Evolutionary conservation across 2,888 invertebrate genomes (phyloP), one percentile per base, ranked within the genome.

Genomic region (Adela reaumurella): DNA sequence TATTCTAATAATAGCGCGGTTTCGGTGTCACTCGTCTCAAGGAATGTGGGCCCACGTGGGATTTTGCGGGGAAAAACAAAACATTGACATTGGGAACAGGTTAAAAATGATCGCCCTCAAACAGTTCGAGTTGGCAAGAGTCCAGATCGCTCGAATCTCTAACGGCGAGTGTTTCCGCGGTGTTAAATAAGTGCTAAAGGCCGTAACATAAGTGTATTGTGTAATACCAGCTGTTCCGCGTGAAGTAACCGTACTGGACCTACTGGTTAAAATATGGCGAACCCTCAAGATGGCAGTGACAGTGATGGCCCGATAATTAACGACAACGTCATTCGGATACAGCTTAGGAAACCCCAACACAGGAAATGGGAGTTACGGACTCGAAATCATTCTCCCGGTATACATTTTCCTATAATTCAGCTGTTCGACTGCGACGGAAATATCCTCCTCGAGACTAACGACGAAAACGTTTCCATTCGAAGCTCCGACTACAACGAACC

Each of bases 291-390:
- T 50, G 63, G 66, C 43, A 70, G 70, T 62, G 76, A 76, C 59
- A 73, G 74, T 62, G 76, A 77, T 50, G 66, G 68, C 16, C 79
- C 80, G 52, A 62, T 72, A 57, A 72, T 80, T 65, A 70, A 77
- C 54, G 73, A 79, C 56, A 83, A 84, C 57, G 70, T 83, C 56
- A 84, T 86, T 58, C 73, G 81, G 51, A 79, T 86, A 56, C 83
- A 85, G 65, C 67, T 86, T 54, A 74, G 81, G 60, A 85, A 83
- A 64, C 83, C 85, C 46, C 76, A 69, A 59, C 80, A 81, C 56
- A 83, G 81, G 68, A 83, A 83, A 67, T 86, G 85, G 85, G 82
- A 85, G 64, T 64, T 86, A 54, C 77, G 83, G 44, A 85, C 85
- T 41, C 80, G 83, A 55, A 84, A 83, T 65, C 81, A 81, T 50